phyloP scores from a whole-genome alignment of 1,140 invertebrate genomes.

The Halesus radiatus region DNA sequence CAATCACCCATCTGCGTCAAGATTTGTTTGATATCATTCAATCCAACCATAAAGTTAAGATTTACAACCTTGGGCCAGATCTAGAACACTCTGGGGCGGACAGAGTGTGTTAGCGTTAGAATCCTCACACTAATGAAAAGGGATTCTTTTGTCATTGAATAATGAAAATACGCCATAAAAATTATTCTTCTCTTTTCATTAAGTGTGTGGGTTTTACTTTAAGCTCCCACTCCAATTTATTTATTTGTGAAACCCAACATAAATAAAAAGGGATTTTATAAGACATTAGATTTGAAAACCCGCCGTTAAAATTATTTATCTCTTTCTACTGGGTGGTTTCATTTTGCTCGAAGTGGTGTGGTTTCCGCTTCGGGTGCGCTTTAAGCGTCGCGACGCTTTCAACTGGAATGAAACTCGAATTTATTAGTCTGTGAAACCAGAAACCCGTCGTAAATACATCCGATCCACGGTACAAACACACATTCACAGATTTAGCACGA shows the following conservation, averaged over 20 bases:
- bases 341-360: neutral
- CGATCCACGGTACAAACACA: constrained; percentile 33
- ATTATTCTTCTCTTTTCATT: too few relatives aligned
- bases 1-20: too few relatives aligned
- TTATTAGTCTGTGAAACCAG: constrained; percentile 56
- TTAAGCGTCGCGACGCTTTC: constrained; percentile 41
- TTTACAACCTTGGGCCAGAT: too few relatives aligned
- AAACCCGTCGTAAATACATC: constrained; percentile 52
- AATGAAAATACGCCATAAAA: too few relatives aligned
- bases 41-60: too few relatives aligned
- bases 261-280: neutral
- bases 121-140: neutral
- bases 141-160: too few relatives aligned
- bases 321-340: neutral
- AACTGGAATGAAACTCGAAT: constrained; percentile 51
- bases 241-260: too few relatives aligned
- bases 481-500: neutral
- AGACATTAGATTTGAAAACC: neutral
- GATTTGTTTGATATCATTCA: too few relatives aligned
- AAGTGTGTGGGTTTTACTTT: too few relatives aligned
- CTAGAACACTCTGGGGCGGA: too few relatives aligned
- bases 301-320: neutral
- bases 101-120: too few relatives aligned
- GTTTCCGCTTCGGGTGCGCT: neutral
- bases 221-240: too few relatives aligned